These are phyloP conservation scores for Apteryx mantelli DNA, from an alignment of 2,113 vertebrate species.

Conservation along the genomic window DNA sequence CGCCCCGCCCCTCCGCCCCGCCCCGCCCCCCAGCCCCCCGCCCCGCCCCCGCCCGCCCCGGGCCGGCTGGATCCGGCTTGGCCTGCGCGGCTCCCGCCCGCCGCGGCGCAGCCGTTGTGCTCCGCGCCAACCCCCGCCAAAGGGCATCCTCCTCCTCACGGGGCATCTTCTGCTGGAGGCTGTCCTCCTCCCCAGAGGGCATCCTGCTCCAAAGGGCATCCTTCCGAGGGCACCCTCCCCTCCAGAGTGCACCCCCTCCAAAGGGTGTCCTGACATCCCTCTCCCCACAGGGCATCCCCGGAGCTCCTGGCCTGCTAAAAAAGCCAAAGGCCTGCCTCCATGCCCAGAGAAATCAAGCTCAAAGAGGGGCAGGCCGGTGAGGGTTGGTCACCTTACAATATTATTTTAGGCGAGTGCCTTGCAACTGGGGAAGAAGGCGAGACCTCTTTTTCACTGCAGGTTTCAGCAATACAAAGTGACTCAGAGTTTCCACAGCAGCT, in stretches of 20 bases:
- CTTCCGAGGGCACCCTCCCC: not conserved
- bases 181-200: not conserved
- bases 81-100: not conserved
- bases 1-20: too few relatives aligned
- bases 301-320: fast-evolving
- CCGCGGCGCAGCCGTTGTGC: not conserved
- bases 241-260: not conserved
- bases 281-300: not conserved
- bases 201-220: not conserved
- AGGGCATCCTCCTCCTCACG: not conserved
- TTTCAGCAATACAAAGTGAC: not conserved
- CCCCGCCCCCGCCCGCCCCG: too few relatives aligned
- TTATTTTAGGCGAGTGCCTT: fast-evolving
- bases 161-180: too few relatives aligned
- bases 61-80: too few relatives aligned
- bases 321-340: fast-evolving
- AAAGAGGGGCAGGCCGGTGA: fast-evolving
- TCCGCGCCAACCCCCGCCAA: not conserved
- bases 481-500: not conserved
- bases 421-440: not conserved
- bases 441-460: fast-evolving
- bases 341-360: fast-evolving
- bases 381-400: fast-evolving
- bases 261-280: not conserved
- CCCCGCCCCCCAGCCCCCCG: too few relatives aligned